These are phyloP conservation scores for Heliothis peltigera DNA, from an alignment of 2,888 invertebrate genomes.

Conservation along the genomic window DNA sequence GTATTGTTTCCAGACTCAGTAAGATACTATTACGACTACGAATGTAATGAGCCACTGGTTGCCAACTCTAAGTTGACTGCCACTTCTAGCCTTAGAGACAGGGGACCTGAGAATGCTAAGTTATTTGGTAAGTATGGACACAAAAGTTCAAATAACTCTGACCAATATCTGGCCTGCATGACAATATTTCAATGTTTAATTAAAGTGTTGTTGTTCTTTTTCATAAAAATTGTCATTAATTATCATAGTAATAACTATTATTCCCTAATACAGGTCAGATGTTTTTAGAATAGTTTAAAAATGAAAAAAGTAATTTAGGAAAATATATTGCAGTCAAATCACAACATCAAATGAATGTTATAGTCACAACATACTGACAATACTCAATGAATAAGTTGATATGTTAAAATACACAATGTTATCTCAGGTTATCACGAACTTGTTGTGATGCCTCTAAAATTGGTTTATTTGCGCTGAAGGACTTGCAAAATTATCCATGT, in stretches of 20 bases:
- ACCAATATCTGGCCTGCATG: constrained; percentile 19
- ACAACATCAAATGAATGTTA: constrained; percentile 16
- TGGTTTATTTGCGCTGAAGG: no score
- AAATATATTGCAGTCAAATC: constrained; percentile 4
- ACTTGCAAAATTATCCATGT: constrained; percentile 1
- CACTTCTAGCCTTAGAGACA: constrained; percentile 94
- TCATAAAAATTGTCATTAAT: not conserved
- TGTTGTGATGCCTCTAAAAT: not conserved
- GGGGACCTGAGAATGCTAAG: constrained; percentile 96
- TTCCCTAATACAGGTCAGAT: constrained; percentile 12
- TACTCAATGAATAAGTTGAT: constrained; percentile 4
- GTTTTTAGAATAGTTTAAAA: not conserved
- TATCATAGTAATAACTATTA: not conserved
- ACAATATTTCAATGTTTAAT: not conserved
- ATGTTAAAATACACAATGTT: not conserved
- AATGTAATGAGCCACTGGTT: constrained; percentile 95
- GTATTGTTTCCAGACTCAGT: constrained; percentile 77
- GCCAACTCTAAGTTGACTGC: constrained; percentile 93
- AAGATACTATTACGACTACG: constrained; percentile 88
- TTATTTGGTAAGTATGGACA: constrained; percentile 93
- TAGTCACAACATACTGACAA: constrained; percentile 28
- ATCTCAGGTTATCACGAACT: not conserved
- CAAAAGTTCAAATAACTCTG: constrained; percentile 14
- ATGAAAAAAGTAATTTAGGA: not conserved
- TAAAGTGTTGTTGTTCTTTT: not conserved